Evolutionary conservation across 2,113 vertebrate species (phyloP), one percentile per base, ranked within the genome.

Genomic region (Hoplias malabaricus): DNA sequence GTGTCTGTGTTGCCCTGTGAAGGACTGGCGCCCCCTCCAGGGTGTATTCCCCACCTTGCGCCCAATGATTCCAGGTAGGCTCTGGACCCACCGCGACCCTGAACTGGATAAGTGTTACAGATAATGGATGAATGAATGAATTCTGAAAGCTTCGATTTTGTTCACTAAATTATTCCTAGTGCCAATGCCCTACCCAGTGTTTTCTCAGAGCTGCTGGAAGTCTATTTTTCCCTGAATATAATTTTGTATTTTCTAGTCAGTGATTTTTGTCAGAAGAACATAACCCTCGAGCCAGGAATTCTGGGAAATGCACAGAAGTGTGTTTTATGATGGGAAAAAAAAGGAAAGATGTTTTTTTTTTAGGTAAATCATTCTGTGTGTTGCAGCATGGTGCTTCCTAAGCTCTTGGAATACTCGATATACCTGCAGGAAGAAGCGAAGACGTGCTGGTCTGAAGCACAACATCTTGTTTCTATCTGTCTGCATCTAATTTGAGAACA

Each of bases 401-500:
- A 50, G 56, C n/a, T 78, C 76, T 29, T 34, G 23, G 38, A 78
- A 63, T 71, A 78, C 46, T 48, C 61, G 5, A 70, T 78, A 29
- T 21, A 63, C 68, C 68, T 78, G 69, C 21, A 42, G 33, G 68
- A 50, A 71, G 50, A 42, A 54, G 43, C 61, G 68, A 50, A 71
- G 50, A 42, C 42, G 43, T 53, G 54, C 34, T 70, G 69, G 27
- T 63, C 25, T 57, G 67, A 71, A 56, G 62, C 23, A 57, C 27
- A 78, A 69, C 76, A 72, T 81, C 61, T 77, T 66, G 46, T 67
- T 77, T 81, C 68, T 46, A 69, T 69, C 63, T 78, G 46, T 48
- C 67, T 73, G 59, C 46, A 59, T 54, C 76, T 78, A 75, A 74
- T 78, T 67, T 75, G 75, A 69, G 80, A 73, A 69, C 75, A 82